Evolutionary conservation across 1,140 invertebrate species (phyloP), one percentile per base, ranked within the genome.

Genomic region (Drosophila subobscura): DNA sequence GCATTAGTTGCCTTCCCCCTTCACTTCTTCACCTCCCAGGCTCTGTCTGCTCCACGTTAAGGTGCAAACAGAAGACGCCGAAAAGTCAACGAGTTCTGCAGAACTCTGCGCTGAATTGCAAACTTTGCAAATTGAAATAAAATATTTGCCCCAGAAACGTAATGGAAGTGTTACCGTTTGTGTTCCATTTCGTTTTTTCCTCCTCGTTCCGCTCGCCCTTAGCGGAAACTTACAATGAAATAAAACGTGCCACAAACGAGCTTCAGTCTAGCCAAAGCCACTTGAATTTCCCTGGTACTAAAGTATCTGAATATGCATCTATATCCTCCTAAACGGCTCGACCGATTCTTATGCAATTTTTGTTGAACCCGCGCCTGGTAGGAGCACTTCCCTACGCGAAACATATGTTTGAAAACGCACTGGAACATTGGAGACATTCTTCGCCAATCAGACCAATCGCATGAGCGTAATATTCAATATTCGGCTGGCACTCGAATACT

Each of bases 71-170:
- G 57, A 64, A 61, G 25, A 51, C 42, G 59, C 66, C 63, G 71
- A 70, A 61, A 70, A 77, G 64, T 70, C 56, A 59, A 51, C 57
- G 46, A 71, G 52, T 23, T 50, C 22, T 12, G 22, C 41, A 54
- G 12, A 23, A 25, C 22, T 55, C 33, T 57, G 64, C 40, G 40
- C 71, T 64, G 71, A 66, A 58, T 61, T 57, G 71, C 60, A 79
- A 74, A 74, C 76, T 77, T 78, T 66, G 50, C 65, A 75, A 79
- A 79, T 61, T 79, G 65, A 79, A 79, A 79, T 71, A 58, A 79
- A 75, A 79, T 75, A 66, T 79, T 74, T 74, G 71, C 59, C 56
- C 52, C 57, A 57, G 65, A 71, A 64, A 74, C 59, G 75, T 74
- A 78, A 79, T 73, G 67, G 68, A 74, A 78, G 64, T 70, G 64